phyloP scores from a whole-genome alignment of 2,113 vertebrate species.

The Perca flavescens region DNA sequence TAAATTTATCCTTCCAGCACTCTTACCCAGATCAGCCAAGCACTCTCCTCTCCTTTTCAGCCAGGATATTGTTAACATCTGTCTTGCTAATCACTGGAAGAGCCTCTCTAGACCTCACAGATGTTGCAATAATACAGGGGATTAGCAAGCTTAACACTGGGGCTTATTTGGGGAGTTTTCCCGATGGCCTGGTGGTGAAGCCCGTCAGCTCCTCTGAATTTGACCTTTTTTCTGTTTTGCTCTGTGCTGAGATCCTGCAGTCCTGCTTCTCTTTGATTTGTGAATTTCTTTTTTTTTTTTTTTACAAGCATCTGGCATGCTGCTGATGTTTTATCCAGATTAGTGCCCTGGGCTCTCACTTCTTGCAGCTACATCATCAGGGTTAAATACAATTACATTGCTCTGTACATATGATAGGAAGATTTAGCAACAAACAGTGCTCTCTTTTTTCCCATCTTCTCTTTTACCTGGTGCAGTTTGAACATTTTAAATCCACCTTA shows the following conservation, averaged over 20 bases:
- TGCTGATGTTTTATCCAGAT: constrained; percentile 51
- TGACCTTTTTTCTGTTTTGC: constrained; percentile 70
- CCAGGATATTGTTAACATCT: constrained; percentile 81
- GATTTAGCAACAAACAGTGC: constrained; percentile 9
- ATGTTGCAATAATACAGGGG: constrained; percentile 82
- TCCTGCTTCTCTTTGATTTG: constrained; percentile 68
- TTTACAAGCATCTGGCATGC: constrained; percentile 36
- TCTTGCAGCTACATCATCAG: constrained; percentile 18
- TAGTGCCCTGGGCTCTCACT: constrained; percentile 43
- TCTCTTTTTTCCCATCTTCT: neutral
- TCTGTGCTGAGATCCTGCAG: constrained; percentile 55
- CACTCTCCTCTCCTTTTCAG: constrained; percentile 50
- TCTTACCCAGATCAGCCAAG: constrained; percentile 41
- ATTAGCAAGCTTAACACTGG: constrained; percentile 79
- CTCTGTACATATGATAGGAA: constrained; percentile 2
- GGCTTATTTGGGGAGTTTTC: constrained; percentile 76
- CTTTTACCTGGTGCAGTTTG: neutral
- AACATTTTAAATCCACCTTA: neutral
- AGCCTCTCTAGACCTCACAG: constrained; percentile 79
- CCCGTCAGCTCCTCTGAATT: constrained; percentile 68
- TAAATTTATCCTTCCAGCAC: constrained; percentile 32
- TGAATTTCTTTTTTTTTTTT: constrained; percentile 23
- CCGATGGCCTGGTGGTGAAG: constrained; percentile 57
- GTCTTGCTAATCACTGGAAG: constrained; percentile 77
- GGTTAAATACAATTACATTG: constrained; percentile 42